Conservation (phyloP, 2,113 vertebrate genomes). For the Eclectus roratus region DNA sequence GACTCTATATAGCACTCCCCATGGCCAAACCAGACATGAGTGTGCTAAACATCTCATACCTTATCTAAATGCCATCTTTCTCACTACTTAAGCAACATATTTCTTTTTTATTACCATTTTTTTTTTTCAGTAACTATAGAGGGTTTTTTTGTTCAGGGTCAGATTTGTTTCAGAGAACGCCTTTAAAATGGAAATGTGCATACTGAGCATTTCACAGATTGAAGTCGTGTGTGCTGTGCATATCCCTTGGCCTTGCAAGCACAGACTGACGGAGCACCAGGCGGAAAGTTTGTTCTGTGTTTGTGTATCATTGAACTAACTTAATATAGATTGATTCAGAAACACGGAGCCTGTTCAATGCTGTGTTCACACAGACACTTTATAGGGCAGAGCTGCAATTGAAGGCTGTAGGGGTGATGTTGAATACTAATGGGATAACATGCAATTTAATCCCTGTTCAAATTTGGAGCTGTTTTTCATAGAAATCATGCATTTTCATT, state of each 20-base stretch:
- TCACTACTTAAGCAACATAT: neutral
- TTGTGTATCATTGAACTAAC: neutral
- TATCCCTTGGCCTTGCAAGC: neutral
- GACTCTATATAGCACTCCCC: neutral
- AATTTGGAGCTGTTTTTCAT: neutral
- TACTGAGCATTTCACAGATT: neutral
- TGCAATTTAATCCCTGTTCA: neutral
- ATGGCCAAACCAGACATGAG: neutral
- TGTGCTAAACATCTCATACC: neutral
- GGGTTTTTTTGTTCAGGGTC: neutral
- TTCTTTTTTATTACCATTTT: neutral
- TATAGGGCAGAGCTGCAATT: neutral
- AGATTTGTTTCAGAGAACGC: neutral
- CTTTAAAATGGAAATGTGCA: neutral
- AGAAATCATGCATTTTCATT: neutral
- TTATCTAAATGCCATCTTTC: neutral
- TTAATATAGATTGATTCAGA: neutral
- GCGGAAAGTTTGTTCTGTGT: neutral
- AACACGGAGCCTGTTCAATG: neutral
- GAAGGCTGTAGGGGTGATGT: neutral
- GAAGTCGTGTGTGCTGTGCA: neutral
- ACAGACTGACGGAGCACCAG: neutral
- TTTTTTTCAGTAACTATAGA: neutral
- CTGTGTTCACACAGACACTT: neutral
- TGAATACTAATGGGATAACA: conserved; percentile 26